These are phyloP conservation scores for Eristalinus sepulchralis DNA, from an alignment of 2,888 invertebrate genomes.

Conservation along the genomic window DNA sequence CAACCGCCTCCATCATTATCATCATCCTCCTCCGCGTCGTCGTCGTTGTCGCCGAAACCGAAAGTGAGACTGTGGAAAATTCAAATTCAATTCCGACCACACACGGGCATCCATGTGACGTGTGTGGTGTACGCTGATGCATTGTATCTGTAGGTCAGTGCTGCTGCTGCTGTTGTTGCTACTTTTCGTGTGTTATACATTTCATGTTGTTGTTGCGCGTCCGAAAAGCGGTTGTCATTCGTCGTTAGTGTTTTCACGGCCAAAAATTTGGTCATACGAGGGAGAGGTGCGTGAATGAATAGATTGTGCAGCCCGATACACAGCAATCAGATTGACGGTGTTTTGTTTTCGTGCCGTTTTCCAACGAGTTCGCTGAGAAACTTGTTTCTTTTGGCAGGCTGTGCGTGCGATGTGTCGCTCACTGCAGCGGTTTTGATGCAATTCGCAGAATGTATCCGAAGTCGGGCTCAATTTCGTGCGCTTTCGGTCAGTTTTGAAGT, in stretches of 20 bases:
- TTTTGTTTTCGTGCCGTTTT: conserved; percentile 2
- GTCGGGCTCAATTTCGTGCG: background rate
- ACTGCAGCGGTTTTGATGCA: conserved; percentile 42
- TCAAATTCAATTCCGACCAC: background rate
- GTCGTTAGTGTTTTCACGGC: conserved; percentile 22
- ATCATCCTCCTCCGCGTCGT: background rate
- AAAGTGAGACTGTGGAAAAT: conserved; percentile 43
- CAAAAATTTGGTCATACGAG: conserved; percentile 34
- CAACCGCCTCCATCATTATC: background rate
- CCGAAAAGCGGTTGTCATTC: conserved; percentile 38
- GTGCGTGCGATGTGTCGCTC: conserved; percentile 50
- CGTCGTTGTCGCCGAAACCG: conserved; percentile 27
- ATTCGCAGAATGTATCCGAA: background rate
- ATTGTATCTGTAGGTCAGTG: conserved; percentile 54
- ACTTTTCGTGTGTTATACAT: background rate
- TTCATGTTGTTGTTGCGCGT: conserved; percentile 1
- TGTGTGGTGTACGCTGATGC: conserved; percentile 13
- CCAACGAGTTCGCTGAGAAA: conserved; percentile 24
- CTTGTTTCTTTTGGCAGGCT: conserved; percentile 44
- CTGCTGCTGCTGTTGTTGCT: background rate
- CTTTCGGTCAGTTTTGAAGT: background rate
- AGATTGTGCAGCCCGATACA: conserved; percentile 4
- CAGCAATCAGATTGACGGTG: background rate
- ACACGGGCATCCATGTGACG: conserved; percentile 16
- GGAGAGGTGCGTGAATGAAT: conserved; percentile 3